A percentile compares a stretch with the other conserved stretches of the same genome.
These are phyloP conservation scores for Dromas ardeola DNA, from an alignment of 2,113 vertebrate genomes.

Conservation along the genomic window DNA sequence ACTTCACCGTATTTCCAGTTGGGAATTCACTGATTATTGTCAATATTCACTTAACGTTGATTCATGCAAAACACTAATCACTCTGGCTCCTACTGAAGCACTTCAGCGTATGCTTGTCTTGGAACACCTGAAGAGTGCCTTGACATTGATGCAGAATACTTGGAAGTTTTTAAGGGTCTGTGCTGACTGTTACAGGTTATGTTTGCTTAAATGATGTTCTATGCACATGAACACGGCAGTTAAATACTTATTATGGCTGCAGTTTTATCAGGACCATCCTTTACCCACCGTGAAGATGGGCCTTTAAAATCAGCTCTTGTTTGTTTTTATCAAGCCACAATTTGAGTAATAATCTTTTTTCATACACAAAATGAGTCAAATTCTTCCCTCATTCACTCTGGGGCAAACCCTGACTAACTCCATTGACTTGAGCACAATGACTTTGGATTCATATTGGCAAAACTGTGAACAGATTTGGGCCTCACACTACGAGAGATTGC, in stretches of 20 bases:
- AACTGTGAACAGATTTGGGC: not conserved
- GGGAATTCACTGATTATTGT: conserved; percentile 20
- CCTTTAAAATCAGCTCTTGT: not conserved
- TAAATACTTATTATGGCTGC: not conserved
- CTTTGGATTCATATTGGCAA: not conserved
- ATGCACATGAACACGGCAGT: not conserved
- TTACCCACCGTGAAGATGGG: fast-evolving
- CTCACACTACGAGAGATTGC: not conserved
- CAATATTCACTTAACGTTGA: not conserved
- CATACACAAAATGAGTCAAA: not conserved
- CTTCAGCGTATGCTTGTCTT: not conserved
- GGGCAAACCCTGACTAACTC: conserved; percentile 3
- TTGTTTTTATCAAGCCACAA: not conserved
- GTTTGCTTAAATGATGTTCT: not conserved
- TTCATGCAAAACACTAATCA: not conserved
- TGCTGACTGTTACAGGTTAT: not conserved
- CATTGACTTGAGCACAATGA: conserved; percentile 1
- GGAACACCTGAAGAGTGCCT: not conserved
- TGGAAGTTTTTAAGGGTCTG: not conserved
- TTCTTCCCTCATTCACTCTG: not conserved
- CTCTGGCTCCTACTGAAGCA: not conserved
- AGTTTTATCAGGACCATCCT: not conserved
- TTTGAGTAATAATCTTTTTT: not conserved
- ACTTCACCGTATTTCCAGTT: not conserved
- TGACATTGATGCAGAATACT: not conserved